Percentiles rank a stretch among this genome's conserved stretches.
Evolutionary conservation across 2,797 vertebrate species (phyloP).

Genomic region (Knipowitschia caucasica): DNA sequence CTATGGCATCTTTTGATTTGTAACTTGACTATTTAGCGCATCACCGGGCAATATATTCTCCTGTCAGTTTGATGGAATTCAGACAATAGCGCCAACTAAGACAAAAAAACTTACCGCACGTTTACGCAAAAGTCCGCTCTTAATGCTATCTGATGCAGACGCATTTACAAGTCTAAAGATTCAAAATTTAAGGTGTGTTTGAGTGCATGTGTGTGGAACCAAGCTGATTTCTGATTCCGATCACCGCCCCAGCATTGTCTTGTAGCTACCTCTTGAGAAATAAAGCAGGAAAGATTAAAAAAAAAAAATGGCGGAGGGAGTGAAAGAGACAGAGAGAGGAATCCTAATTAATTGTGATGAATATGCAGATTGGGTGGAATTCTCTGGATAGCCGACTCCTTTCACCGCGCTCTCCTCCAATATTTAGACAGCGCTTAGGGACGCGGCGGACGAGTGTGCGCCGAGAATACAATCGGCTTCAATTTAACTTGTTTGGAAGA

Average conservation of each 20-base stretch:
- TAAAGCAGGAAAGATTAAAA: constrained; percentile 66
- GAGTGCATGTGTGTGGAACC: constrained; percentile 16
- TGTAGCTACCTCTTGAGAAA: constrained; percentile 69
- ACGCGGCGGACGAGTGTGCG: constrained; percentile 61
- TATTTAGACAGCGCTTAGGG: constrained; percentile 72
- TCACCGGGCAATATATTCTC: constrained; percentile 49
- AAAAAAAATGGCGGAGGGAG: constrained; percentile 47
- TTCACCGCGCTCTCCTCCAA: constrained; percentile 66
- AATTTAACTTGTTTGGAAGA: constrained; percentile 51
- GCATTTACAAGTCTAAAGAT: constrained; percentile 35
- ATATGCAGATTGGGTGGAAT: constrained; percentile 76
- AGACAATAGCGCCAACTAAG: constrained; percentile 51
- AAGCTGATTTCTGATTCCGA: constrained; percentile 67
- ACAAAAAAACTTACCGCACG: constrained; percentile 49
- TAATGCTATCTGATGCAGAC: constrained; percentile 72
- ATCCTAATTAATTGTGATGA: constrained; percentile 76
- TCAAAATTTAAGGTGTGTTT: constrained; percentile 21
- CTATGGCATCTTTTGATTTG: constrained; percentile 5
- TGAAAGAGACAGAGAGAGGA: constrained; percentile 48
- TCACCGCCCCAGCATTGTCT: constrained; percentile 67
- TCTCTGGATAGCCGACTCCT: constrained; percentile 67
- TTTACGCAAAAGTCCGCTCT: constrained; percentile 47
- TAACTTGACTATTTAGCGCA: constrained; percentile 20
- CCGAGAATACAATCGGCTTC: constrained; percentile 63
- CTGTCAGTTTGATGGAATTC: constrained; percentile 26